Evolutionary conservation across 2,888 invertebrate species (phyloP), one percentile per base, ranked within the genome.

Genomic region (Andrena chrysosceles): DNA sequence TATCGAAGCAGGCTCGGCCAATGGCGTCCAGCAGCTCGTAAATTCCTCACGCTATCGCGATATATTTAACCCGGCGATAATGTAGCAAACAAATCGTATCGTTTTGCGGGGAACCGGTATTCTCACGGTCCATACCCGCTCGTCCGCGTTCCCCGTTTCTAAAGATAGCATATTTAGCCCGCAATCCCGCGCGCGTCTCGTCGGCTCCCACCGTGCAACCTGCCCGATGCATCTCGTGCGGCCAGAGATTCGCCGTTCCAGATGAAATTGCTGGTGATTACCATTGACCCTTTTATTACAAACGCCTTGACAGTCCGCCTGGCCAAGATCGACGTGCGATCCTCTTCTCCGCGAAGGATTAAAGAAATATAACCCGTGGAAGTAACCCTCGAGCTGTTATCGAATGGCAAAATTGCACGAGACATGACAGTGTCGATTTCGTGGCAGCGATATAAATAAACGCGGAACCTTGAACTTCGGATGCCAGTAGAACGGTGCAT

Each of bases 71-170:
- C 71, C 64, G 62, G 73, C 73, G 84, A 88, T 88, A 86, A 87
- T 75, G 79, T 67, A 74, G 71, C 78, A 74, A 84, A 73, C 84
- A 74, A 88, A 86, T 86, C 86, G 77, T 80, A 88, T 87, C 83
- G 83, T 85, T 86, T 83, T 72, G 33, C 83, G 76, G 56, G 72
- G 75, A 87, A 87, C 88, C 86, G 88, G 87, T 87, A 87, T 86
- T 86, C 86, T 82, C 84, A 84, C 77, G 82, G 83, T 88, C 72
- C 62, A 42, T 59, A 72, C 70, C 56, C 77, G 52, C 31, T 23
- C 75, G 60, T 76, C 59, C 77, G 66, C 33, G 64, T 73, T 68
- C 56, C 49, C 56, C 29, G 35, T 33, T 54, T 71, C 87, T 87
- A 84, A 87, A 88, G 84, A 87, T 86, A 88, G 86, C 72, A 64